Base-by-base conservation (phyloP, 2,113 vertebrate species). In the Alethe diademata region DNA sequence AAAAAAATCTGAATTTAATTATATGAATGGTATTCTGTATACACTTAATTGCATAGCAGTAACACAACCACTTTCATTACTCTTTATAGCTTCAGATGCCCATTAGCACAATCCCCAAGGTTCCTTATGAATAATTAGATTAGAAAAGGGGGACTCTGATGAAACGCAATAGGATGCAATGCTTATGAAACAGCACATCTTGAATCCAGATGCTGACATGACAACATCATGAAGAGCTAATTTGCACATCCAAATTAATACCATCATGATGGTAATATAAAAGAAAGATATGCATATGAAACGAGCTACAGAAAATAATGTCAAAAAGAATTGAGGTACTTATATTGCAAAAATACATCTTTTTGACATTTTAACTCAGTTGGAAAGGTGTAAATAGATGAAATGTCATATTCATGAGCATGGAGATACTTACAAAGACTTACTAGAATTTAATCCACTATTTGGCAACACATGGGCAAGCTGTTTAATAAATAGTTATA, bases 121-220 rank as follows among this genome's bases (percentile, higher is more conserved):
- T 97, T 95, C 93, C 76, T 57, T 66, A 88, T 83, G 92, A 96
- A 93, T 86, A 95, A 98, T 95, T 91, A 92, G 93, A 91, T 86
- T 60, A 80, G 85, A 80, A 90, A 72, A 93, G 54, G 91, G 92
- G 93, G 66, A 89, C 80, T 78, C 31, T 19, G 70, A 94, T 94
- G 85, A 95, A 95, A 86, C 4, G 56, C 83, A 62, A 90, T 83
- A 71, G 61, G 65, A 66, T 66, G n/a, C 19, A 40, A 88, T 87
- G 62, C 47, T 95, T 91, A 84, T 76, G 88, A 97, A 96, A 90
- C 90, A 95, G 81, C 85, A 94, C 38, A 78, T 95, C 94, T 95
- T 93, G 85, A 91, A 96, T 93, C 94, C 96, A 97, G 97, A 97
- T 92, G 95, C 96, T 97, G 96, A 98, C 92, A 91, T 74, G 94